Conservation (phyloP, 2,888 invertebrate species). For the Nymphalis c-album region DNA sequence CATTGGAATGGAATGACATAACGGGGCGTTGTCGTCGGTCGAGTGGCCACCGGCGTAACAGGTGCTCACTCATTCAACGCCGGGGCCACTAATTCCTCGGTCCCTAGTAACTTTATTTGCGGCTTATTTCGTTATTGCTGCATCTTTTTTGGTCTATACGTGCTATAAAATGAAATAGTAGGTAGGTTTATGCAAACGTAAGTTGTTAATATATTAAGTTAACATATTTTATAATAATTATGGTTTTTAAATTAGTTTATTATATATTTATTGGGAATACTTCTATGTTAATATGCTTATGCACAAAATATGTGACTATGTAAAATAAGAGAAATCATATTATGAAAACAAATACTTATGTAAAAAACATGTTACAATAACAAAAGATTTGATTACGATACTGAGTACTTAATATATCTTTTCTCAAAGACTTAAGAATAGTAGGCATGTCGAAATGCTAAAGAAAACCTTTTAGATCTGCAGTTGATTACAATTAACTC, state of each 20-base stretch:
- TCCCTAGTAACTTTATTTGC: slow-evolving; percentile 17
- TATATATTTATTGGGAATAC: no score
- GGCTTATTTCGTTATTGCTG: neutral
- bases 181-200: no score
- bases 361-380: slow-evolving; percentile 27
- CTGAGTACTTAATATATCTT: slow-evolving; percentile 39
- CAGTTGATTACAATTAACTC: slow-evolving; percentile 66
- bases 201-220: no score
- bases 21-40: slow-evolving; percentile 58
- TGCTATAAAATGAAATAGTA: no score
- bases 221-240: no score
- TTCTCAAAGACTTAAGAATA: slow-evolving; percentile 45
- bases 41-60: slow-evolving; percentile 51
- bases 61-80: slow-evolving; percentile 46
- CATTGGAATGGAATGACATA: slow-evolving; percentile 68
- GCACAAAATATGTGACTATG: neutral
- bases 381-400: slow-evolving; percentile 39
- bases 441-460: slow-evolving; percentile 56
- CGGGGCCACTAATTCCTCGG: slow-evolving; percentile 34
- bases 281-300: neutral
- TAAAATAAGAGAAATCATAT: slow-evolving; percentile 32
- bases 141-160: neutral
- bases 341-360: slow-evolving; percentile 32
- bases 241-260: no score
- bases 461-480: slow-evolving; percentile 63